These are phyloP conservation scores for Nymphalis urticae DNA, from an alignment of 2,888 invertebrate genomes.

Conservation along the genomic window DNA sequence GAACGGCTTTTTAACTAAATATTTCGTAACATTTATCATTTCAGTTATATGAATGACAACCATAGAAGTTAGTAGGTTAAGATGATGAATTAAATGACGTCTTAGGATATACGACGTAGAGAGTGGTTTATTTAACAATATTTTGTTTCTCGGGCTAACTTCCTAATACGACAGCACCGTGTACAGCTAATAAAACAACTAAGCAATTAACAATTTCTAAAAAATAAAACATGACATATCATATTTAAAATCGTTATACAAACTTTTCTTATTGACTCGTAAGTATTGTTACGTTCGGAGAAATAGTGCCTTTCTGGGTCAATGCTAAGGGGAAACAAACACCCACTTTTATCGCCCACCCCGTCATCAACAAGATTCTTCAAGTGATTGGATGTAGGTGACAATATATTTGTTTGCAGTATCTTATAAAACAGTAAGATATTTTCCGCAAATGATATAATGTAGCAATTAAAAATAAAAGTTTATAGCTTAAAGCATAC, in stretches of 20 bases:
- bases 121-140: slow-evolving; percentile 30
- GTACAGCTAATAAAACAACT: neutral
- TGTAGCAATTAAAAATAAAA: neutral
- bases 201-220: slow-evolving; percentile 2
- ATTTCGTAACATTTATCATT: slow-evolving; percentile 8
- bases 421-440: neutral
- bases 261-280: neutral
- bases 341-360: slow-evolving; percentile 31
- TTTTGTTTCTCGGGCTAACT: slow-evolving; percentile 26
- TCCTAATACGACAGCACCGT: slow-evolving; percentile 5
- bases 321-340: slow-evolving; percentile 33
- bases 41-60: neutral
- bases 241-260: neutral
- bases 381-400: slow-evolving; percentile 19
- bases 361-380: slow-evolving; percentile 20
- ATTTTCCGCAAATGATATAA: neutral
- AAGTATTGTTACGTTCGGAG: slow-evolving; percentile 8
- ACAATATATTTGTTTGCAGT: neutral
- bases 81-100: slow-evolving; percentile 9
- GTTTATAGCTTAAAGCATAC: neutral
- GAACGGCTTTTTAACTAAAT: neutral
- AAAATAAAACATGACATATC: neutral
- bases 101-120: slow-evolving; percentile 15
- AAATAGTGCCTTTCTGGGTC: slow-evolving; percentile 33
- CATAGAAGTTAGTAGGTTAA: slow-evolving; percentile 6